Conservation (phyloP, 2,888 invertebrate species). For the Erebia aethiops region DNA sequence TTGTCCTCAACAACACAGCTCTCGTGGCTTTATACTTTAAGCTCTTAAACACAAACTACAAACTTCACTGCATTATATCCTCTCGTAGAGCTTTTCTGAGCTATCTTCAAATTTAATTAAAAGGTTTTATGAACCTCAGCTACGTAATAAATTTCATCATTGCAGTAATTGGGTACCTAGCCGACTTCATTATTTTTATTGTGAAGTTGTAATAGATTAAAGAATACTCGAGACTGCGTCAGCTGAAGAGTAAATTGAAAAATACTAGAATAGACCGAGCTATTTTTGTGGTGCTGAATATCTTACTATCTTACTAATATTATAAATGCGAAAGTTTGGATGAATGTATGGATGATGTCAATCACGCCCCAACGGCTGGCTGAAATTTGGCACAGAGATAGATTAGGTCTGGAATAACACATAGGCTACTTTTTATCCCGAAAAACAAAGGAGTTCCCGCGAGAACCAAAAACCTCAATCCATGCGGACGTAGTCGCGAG, state of each 20-base stretch:
- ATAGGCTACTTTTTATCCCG: too few relatives aligned
- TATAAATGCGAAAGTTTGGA: too few relatives aligned
- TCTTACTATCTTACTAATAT: too few relatives aligned
- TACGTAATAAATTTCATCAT: slow-evolving; percentile 27
- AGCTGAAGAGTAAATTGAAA: not conserved
- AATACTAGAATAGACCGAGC: not conserved
- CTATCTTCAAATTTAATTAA: slow-evolving; percentile 35
- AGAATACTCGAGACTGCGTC: not conserved
- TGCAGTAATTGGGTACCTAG: slow-evolving; percentile 24
- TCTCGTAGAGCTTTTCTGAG: slow-evolving; percentile 28
- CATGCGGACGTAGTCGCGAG: too few relatives aligned
- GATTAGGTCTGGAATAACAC: too few relatives aligned
- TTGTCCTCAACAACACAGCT: slow-evolving; percentile 66
- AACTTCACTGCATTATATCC: slow-evolving; percentile 44
- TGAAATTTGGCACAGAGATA: too few relatives aligned
- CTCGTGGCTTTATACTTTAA: slow-evolving; percentile 67
- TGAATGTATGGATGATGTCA: too few relatives aligned
- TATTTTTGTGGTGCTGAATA: not conserved
- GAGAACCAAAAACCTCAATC: too few relatives aligned
- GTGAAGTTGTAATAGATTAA: not conserved
- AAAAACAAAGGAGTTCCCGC: too few relatives aligned
- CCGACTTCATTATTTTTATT: slow-evolving; percentile 3
- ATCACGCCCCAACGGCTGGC: too few relatives aligned
- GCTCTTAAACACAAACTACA: slow-evolving; percentile 70
- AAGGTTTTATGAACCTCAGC: slow-evolving; percentile 30